Base-by-base conservation (phyloP, 2,888 invertebrate species). In the Trypoxylon attenuatum region DNA sequence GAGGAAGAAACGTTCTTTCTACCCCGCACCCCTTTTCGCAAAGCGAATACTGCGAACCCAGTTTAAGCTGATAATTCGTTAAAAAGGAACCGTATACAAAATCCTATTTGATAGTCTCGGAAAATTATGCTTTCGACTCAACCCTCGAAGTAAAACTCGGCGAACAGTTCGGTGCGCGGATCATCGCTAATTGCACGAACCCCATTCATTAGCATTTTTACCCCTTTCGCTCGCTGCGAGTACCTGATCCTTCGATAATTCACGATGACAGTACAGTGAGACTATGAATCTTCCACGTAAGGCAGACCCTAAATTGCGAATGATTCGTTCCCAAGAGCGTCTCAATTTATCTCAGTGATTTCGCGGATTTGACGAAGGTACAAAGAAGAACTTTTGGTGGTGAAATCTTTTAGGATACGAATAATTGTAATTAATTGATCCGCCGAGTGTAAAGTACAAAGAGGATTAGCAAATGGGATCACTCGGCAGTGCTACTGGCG, bases 1-100 rank as follows among this genome's bases (percentile, higher is more conserved):
- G 61, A 68, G 67, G 45, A 59, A 47, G 51, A n/a, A n/a, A n/a
- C n/a, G n/a, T n/a, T n/a, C n/a, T n/a, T 66, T 69, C 60, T 58
- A 42, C 60, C 62, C 54, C 53, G 60, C 50, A 13, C 21, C 41
- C 4, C 21, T 13, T 8, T 8, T 27, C 16, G 39, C 25, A 19
- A 23, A 29, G 18, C n/a, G 23, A 18, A 18, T 27, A 2, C 10
- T n/a, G 15, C 13, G 15, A 39, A 59, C 38, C 38, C 19, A 43
- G 33, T 25, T 65, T 51, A 42, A 49, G 57, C 56, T 53, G 64
- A 69, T 71, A 29, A 69, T 64, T 68, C 49, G 18, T 45, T 19
- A 16, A 25, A n/a, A 19, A 47, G 57, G 6, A 50, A n/a, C n/a
- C n/a, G n/a, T n/a, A n/a, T n/a, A n/a, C n/a, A 47, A 41, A 52